Evolutionary conservation across 2,888 invertebrate genomes (phyloP).

Genomic region (Eupithecia inturbata): DNA sequence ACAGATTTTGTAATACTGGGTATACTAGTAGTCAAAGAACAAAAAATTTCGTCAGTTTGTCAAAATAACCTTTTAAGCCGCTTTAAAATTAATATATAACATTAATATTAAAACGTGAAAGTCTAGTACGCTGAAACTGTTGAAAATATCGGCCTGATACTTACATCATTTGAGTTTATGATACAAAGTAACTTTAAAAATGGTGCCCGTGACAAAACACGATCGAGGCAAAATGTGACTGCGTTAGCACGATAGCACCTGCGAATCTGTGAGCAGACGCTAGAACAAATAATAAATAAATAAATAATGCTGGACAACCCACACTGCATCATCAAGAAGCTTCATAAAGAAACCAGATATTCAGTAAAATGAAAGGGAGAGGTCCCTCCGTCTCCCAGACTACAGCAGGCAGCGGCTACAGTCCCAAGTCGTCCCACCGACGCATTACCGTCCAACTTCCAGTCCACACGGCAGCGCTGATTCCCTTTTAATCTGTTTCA

Average conservation of each 20-base stretch:
- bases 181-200: background rate
- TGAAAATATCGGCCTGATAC: background rate
- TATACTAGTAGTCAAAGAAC: too few species aligned
- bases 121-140: background rate
- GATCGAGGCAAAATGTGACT: background rate
- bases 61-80: background rate
- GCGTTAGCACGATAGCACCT: too few species aligned
- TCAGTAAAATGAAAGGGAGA: background rate
- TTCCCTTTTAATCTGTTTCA: constrained; percentile 36
- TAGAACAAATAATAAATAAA: too few species aligned
- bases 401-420: constrained; percentile 27
- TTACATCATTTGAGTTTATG: background rate
- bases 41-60: background rate
- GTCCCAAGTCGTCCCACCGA: constrained; percentile 22
- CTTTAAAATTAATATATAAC: background rate
- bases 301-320: too few species aligned
- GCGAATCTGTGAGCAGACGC: background rate
- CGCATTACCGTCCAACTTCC: constrained; percentile 32
- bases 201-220: background rate
- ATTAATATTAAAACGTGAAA: background rate
- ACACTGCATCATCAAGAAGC: too few species aligned
- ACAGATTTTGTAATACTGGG: too few species aligned
- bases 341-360: background rate
- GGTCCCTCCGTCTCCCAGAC: constrained; percentile 19
- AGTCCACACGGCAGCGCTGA: constrained; percentile 17